Conservation (phyloP, 2,888 invertebrate species). For the Diarsia mendica region DNA sequence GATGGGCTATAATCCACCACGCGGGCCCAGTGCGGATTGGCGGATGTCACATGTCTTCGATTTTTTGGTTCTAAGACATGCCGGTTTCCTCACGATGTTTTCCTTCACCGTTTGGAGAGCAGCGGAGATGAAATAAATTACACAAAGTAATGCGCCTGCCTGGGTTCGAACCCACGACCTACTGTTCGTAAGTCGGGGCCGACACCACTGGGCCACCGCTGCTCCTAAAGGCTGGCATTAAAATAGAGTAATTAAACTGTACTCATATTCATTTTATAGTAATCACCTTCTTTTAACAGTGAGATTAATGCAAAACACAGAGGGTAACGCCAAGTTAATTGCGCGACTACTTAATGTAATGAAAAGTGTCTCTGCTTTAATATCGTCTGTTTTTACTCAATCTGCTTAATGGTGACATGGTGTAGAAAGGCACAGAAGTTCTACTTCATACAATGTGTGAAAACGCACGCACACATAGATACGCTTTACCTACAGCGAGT, state of each 20-base stretch:
- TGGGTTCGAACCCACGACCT: no score
- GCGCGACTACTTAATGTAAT: slow-evolving; percentile 46
- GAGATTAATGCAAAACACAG: slow-evolving; percentile 29
- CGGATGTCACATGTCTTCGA: no score
- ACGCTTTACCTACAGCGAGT: background rate
- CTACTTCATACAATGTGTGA: fast-evolving
- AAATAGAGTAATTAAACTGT: slow-evolving; percentile 16
- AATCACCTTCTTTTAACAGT: slow-evolving; percentile 1
- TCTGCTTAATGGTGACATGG: slow-evolving; percentile 33
- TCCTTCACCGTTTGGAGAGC: no score
- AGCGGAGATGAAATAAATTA: no score
- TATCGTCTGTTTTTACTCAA: slow-evolving; percentile 37
- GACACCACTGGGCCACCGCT: no score
- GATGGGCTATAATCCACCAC: no score
- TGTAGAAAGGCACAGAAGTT: background rate
- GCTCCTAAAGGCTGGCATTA: no score
- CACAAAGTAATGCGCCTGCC: no score
- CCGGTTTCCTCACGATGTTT: no score
- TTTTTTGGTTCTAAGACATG: no score
- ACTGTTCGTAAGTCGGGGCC: no score
- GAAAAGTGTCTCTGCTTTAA: slow-evolving; percentile 28
- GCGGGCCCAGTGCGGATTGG: no score
- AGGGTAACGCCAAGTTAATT: slow-evolving; percentile 33
- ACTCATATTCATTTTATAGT: slow-evolving; percentile 17
- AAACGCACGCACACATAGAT: background rate